phyloP scores from a whole-genome alignment of 2,888 invertebrate genomes.

The Amiota minor region DNA sequence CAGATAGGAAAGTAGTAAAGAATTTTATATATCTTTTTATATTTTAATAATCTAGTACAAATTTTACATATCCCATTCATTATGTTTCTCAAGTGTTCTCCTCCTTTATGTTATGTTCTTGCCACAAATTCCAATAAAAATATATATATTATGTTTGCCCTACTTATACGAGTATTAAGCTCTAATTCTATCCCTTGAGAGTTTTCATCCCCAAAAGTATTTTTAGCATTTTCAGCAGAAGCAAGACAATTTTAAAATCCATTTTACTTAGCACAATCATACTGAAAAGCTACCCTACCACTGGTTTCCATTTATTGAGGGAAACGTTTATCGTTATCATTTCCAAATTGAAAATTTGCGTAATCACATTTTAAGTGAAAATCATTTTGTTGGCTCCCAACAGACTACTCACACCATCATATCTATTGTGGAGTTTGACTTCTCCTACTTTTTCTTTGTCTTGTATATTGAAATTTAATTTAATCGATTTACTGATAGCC shows the following conservation, averaged over 20 bases:
- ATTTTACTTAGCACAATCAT: background rate
- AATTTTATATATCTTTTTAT: background rate
- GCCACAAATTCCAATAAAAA: too few species aligned
- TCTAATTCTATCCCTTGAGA: slow-evolving; percentile 5
- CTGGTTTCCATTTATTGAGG: slow-evolving; percentile 25
- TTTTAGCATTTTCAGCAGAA: slow-evolving; percentile 18
- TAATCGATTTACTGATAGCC: slow-evolving; percentile 54
- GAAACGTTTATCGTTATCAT: slow-evolving; percentile 60
- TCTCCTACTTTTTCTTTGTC: background rate
- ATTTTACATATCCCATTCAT: too few species aligned
- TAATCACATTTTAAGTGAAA: slow-evolving; percentile 70
- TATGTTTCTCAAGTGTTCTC: too few species aligned
- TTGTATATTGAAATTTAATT: slow-evolving; percentile 53
- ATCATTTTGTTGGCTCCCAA: slow-evolving; percentile 50
- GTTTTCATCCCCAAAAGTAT: background rate
- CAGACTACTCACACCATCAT: background rate
- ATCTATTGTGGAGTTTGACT: background rate
- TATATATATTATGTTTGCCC: too few species aligned
- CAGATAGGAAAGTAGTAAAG: too few species aligned
- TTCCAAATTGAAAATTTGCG: slow-evolving; percentile 69
- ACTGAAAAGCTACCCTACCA: background rate
- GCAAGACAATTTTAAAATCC: background rate
- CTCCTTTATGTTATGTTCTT: too few species aligned
- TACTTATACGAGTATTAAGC: too few species aligned
- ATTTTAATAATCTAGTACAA: background rate